Conservation (phyloP, 2,888 invertebrate genomes). For the Carpatolechia fugitivella region DNA sequence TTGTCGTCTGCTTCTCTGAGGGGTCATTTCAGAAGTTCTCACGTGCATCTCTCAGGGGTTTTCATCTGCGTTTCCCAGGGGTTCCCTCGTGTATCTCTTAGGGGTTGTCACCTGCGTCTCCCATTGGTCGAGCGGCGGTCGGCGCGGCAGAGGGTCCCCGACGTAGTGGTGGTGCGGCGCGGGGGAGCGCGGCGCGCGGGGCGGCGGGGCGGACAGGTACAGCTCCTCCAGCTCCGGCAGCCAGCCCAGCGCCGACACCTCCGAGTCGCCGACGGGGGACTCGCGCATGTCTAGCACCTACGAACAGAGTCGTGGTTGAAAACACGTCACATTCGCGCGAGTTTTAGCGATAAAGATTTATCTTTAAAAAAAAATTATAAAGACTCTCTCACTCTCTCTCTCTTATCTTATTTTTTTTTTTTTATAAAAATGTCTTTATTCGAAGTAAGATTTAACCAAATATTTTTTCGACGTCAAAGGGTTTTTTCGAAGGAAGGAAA, state of each 20-base stretch:
- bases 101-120: conserved; percentile 16
- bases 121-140: conserved; percentile 39
- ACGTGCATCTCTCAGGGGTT: neutral
- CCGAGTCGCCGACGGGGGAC: conserved; percentile 65
- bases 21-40: neutral
- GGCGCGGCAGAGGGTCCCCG: conserved; percentile 23
- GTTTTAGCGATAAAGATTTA: no score
- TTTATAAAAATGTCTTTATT: no score
- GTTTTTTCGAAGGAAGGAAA: no score
- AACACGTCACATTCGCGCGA: no score
- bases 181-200: neutral
- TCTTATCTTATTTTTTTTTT: no score
- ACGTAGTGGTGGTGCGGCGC: conserved; percentile 35
- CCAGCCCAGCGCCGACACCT: conserved; percentile 67
- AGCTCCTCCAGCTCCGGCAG: conserved; percentile 50
- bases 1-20: neutral
- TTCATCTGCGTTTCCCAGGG: no score
- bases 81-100: neutral
- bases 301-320: no score
- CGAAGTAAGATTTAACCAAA: no score
- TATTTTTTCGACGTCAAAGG: no score
- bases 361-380: no score
- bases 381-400: no score
- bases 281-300: conserved; percentile 63
- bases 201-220: conserved; percentile 23